These are phyloP conservation scores for Stegodyphus mimosarum DNA, from an alignment of 1,140 invertebrate species.

Conservation along the genomic window DNA sequence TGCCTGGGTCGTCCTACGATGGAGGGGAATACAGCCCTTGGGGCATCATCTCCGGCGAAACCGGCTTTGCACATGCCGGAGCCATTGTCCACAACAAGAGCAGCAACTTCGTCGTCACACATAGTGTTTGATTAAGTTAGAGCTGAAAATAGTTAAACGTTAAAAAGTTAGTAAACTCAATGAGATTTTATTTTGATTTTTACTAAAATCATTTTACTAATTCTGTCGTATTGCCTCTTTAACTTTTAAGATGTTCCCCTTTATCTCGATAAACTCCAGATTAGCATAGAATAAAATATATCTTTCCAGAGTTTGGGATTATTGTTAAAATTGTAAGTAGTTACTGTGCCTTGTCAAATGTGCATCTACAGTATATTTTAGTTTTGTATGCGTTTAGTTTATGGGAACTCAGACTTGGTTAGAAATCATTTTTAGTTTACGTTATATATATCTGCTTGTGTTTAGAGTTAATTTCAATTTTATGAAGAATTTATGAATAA, in stretches of 20 bases:
- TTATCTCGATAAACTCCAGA: not conserved
- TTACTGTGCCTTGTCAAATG: no score
- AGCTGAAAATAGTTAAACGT: not conserved
- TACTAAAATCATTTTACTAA: not conserved
- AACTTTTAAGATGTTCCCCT: not conserved
- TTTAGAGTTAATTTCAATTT: no score
- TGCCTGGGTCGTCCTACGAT: constrained; percentile 75
- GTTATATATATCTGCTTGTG: no score
- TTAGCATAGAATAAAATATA: not conserved
- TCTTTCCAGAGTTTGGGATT: not conserved
- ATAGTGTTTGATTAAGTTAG: constrained; percentile 64
- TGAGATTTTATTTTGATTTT: not conserved
- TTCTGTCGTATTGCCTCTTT: not conserved
- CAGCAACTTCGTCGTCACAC: constrained; percentile 77
- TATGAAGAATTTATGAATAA: no score
- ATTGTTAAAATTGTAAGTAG: no score
- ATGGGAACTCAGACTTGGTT: no score
- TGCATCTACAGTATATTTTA: no score
- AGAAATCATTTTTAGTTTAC: no score
- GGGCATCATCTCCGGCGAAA: constrained; percentile 77
- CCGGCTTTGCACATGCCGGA: constrained; percentile 78
- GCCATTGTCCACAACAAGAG: constrained; percentile 75
- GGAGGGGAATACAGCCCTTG: constrained; percentile 76
- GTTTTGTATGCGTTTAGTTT: no score
- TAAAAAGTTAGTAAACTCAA: not conserved